Evolutionary conservation across 2,113 vertebrate species (phyloP).

Genomic region (Mungos mungo): DNA sequence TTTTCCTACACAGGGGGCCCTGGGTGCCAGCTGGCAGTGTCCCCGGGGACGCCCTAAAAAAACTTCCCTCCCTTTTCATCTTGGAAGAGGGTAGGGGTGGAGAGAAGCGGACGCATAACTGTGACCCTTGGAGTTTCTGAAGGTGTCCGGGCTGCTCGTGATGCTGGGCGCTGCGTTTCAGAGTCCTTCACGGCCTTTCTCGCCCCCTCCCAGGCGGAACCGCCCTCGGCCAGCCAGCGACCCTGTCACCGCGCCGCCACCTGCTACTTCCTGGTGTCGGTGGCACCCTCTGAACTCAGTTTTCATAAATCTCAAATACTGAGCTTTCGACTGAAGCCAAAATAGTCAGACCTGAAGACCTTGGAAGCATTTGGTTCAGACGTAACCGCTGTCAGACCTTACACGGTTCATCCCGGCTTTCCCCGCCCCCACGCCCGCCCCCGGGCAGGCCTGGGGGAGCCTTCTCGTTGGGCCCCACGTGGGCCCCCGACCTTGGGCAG

Average conservation of each 20-base stretch:
- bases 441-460: too few species aligned
- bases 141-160: rapidly evolving
- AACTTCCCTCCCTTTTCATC: too few species aligned
- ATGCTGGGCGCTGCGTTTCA: not conserved
- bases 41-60: not conserved
- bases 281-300: not conserved
- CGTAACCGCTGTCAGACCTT: not conserved
- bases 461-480: too few species aligned
- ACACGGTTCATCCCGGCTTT: too few species aligned
- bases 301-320: not conserved
- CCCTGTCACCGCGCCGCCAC: rapidly evolving
- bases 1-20: not conserved
- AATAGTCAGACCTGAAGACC: not conserved
- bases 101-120: rapidly evolving
- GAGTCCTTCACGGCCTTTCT: rapidly evolving
- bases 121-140: not conserved
- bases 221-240: not conserved
- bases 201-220: not conserved
- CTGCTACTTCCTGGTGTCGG: not conserved
- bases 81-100: not conserved
- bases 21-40: not conserved
- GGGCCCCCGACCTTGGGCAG: not conserved
- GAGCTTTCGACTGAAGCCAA: not conserved
- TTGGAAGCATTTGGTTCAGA: not conserved
- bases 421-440: too few species aligned